Evolutionary conservation across 2,888 invertebrate genomes (phyloP).

Genomic region (Drosophila borborema): DNA sequence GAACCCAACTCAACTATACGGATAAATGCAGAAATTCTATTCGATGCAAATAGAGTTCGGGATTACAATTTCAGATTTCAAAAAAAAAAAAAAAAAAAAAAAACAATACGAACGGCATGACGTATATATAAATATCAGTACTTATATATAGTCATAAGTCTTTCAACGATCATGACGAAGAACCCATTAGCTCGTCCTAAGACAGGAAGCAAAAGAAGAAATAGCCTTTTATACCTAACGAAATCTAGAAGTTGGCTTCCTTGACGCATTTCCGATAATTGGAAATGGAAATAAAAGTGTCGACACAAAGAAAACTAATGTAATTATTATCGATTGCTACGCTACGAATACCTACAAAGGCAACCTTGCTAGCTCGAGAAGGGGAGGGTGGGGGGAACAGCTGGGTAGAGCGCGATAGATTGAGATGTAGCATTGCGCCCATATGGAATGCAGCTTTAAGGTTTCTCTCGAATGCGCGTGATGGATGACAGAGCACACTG

Average conservation of each 20-base stretch:
- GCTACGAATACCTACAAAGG: conserved; percentile 24
- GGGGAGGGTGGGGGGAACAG: not conserved
- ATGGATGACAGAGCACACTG: conserved; percentile 25
- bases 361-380: not conserved
- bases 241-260: conserved; percentile 24
- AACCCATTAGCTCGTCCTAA: not conserved
- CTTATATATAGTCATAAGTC: not conserved
- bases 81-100: too few relatives aligned
- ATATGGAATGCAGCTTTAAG: conserved; percentile 52
- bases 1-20: not conserved
- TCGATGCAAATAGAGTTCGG: not conserved
- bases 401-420: not conserved
- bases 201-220: not conserved
- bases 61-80: not conserved
- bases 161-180: not conserved
- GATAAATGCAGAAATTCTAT: not conserved
- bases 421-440: not conserved
- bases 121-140: not conserved
- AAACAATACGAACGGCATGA: not conserved
- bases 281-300: conserved; percentile 43
- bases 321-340: conserved; percentile 55
- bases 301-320: conserved; percentile 54
- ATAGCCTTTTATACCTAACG: not conserved
- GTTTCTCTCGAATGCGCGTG: conserved; percentile 33
- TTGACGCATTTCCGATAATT: conserved; percentile 34